A percentile compares a stretch with the other conserved stretches of the same genome.
Conservation (phyloP, 2,113 vertebrate genomes). For the Promerops cafer region DNA sequence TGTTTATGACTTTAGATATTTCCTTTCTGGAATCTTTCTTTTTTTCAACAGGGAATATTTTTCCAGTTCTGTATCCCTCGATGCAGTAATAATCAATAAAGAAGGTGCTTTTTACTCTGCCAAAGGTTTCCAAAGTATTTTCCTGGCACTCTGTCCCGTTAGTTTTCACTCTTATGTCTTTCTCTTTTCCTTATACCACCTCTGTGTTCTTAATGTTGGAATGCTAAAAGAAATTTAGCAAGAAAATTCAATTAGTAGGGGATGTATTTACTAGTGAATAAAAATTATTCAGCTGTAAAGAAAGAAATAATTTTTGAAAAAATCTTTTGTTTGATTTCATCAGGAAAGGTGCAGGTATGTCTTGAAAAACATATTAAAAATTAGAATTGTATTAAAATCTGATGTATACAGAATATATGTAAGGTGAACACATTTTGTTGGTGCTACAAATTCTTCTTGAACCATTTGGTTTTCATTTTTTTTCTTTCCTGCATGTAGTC, state of each 20-base stretch:
- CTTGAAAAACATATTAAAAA: background rate
- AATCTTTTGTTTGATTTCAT: background rate
- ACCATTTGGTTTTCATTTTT: background rate
- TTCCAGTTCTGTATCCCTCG: background rate
- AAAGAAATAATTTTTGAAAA: background rate
- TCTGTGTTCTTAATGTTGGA: background rate
- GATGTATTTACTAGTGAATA: background rate
- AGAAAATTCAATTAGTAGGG: background rate
- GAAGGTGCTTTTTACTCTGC: background rate
- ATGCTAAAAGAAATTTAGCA: background rate
- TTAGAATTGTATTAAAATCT: background rate
- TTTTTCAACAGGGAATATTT: background rate
- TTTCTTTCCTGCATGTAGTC: background rate
- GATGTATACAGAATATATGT: background rate
- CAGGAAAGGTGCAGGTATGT: background rate
- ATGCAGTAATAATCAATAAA: background rate
- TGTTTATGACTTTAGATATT: background rate
- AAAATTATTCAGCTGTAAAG: background rate
- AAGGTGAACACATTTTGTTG: background rate
- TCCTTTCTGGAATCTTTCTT: background rate
- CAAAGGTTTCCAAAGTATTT: background rate
- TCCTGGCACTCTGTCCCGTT: background rate
- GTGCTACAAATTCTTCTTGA: background rate
- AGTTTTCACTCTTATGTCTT: background rate
- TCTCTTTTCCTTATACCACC: background rate